phyloP scores from a whole-genome alignment of 2,888 invertebrate genomes.

The Scaptomyza caliginosa region DNA sequence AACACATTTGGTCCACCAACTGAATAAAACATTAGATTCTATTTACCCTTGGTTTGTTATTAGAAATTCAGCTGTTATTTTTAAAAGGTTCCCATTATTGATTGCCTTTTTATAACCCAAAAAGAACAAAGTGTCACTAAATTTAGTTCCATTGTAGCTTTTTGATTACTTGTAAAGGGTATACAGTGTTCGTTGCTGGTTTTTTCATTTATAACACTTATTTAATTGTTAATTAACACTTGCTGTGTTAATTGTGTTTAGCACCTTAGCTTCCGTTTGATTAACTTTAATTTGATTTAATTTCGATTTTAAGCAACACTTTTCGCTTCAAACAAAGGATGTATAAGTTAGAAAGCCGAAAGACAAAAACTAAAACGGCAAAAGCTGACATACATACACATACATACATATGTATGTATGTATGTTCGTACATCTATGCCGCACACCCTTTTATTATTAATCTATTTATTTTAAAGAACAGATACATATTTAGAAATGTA shows the following conservation, averaged over 20 bases:
- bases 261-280: not conserved
- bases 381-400: not conserved
- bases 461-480: constrained; percentile 23
- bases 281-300: not conserved
- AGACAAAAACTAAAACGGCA: not conserved
- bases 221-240: constrained; percentile 5
- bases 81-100: not conserved
- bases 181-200: not conserved
- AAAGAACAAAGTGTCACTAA: not conserved
- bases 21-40: not conserved
- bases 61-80: not conserved
- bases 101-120: not conserved
- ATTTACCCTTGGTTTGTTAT: not conserved
- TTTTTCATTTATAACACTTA: not conserved
- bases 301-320: not conserved
- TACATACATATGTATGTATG: not conserved
- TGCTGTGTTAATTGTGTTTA: not conserved
- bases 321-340: not conserved
- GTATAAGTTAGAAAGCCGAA: not conserved
- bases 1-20: not conserved
- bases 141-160: too few species aligned
- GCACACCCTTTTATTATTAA: constrained; percentile 55
- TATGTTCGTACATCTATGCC: constrained; percentile 18
- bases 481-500: constrained; percentile 9
- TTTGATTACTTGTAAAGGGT: too few species aligned